Percentiles rank a stretch among this genome's conserved stretches.
Conservation (phyloP, 2,888 invertebrate species). For the Urechis unicinctus region DNA sequence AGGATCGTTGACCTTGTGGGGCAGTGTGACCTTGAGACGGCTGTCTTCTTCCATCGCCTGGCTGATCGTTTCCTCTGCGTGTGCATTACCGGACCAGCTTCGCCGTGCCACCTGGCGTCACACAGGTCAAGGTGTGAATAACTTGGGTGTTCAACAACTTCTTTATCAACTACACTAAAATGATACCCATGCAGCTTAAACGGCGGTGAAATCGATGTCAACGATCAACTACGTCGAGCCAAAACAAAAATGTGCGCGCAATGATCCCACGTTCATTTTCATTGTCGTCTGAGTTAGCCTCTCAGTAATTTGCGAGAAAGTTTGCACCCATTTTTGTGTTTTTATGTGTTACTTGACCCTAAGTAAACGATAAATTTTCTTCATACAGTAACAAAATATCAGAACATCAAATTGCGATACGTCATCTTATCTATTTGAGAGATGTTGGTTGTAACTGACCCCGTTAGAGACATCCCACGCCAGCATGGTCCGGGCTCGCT, state of each 20-base stretch:
- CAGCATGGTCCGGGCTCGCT: constrained; percentile 54
- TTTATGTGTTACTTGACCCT: no score
- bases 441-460: constrained; percentile 41
- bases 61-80: constrained; percentile 55
- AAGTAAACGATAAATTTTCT: no score
- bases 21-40: constrained; percentile 55
- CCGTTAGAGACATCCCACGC: constrained; percentile 62
- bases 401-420: neutral
- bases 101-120: constrained; percentile 51
- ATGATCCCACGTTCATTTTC: no score
- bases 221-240: no score
- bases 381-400: neutral
- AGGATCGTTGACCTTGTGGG: constrained; percentile 46
- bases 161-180: no score
- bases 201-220: neutral
- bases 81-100: constrained; percentile 58
- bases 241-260: no score
- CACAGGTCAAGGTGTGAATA: no score
- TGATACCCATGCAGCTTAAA: no score
- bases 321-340: no score
- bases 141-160: no score
- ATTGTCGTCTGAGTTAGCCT: no score
- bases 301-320: no score
- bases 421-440: neutral
- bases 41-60: constrained; percentile 53